These are phyloP conservation scores for Teleopsis dalmanni DNA, from an alignment of 1,140 invertebrate species.

Conservation along the genomic window DNA sequence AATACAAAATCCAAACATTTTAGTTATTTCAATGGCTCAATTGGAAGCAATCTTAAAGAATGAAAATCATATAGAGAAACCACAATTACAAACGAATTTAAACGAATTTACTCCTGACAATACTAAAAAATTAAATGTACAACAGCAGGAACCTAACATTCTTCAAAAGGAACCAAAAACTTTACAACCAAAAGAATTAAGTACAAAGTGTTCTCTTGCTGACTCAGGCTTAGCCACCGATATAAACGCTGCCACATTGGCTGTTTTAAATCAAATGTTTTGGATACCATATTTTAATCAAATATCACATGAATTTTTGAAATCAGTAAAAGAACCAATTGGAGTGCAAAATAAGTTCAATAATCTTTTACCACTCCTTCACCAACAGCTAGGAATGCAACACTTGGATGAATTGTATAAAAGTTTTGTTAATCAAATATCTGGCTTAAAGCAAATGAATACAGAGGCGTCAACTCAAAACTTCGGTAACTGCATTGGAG, in stretches of 20 bases:
- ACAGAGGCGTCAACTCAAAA: slow-evolving; percentile 32
- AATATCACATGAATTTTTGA: slow-evolving; percentile 50
- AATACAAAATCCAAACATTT: slow-evolving; percentile 65
- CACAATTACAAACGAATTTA: not conserved
- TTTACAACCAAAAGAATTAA: not conserved
- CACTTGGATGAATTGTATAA: slow-evolving; percentile 37
- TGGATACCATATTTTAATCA: slow-evolving; percentile 63
- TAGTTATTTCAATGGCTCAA: slow-evolving; percentile 68
- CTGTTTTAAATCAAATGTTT: slow-evolving; percentile 60
- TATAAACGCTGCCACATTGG: slow-evolving; percentile 57
- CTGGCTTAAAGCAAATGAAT: slow-evolving; percentile 18
- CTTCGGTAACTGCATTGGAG: slow-evolving; percentile 19
- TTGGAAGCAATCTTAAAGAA: slow-evolving; percentile 63
- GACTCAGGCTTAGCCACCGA: slow-evolving; percentile 50
- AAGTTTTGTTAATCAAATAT: slow-evolving; percentile 32
- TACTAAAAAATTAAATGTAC: not conserved
- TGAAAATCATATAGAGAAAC: slow-evolving; percentile 40
- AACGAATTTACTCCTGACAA: not conserved
- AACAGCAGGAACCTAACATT: not conserved
- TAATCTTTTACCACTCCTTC: slow-evolving; percentile 24
- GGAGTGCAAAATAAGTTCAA: slow-evolving; percentile 27
- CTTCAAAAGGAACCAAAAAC: not conserved
- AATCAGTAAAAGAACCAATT: slow-evolving; percentile 46
- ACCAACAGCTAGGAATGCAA: slow-evolving; percentile 30
- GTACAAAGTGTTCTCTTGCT: slow-evolving; percentile 43